Percentiles rank a stretch among this genome's conserved stretches.
Conservation (phyloP, 2,888 invertebrate genomes). For the Caenorhabditis afra region DNA sequence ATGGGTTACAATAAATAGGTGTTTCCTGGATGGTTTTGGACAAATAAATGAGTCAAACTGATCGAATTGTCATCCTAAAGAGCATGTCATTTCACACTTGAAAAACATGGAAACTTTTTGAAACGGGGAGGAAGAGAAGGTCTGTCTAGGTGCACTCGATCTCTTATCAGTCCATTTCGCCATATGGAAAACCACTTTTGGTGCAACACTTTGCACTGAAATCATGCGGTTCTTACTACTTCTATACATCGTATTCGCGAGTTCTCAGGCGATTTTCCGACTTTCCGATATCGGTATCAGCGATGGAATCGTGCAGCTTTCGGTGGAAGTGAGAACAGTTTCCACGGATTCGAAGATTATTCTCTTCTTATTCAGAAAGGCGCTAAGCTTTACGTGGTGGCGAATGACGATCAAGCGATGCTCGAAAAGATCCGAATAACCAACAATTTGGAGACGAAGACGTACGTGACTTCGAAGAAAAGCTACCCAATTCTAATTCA, state of each 20-base stretch:
- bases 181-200: too few relatives aligned
- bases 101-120: too few relatives aligned
- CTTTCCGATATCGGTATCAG: not conserved
- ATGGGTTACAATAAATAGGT: constrained; percentile 9
- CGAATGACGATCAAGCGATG: not conserved
- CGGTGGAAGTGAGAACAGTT: not conserved
- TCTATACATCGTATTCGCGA: not conserved
- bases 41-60: constrained; percentile 28
- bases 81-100: not conserved
- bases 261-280: not conserved
- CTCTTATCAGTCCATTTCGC: not conserved
- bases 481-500: not conserved
- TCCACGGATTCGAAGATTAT: not conserved
- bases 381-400: constrained; percentile 12
- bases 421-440: constrained; percentile 23
- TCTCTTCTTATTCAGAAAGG: constrained; percentile 14
- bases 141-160: too few relatives aligned
- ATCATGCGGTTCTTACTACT: not conserved
- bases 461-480: not conserved
- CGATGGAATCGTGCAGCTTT: not conserved
- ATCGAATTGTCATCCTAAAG: constrained; percentile 8
- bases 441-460: constrained; percentile 1
- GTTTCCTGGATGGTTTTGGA: not conserved
- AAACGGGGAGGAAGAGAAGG: too few relatives aligned
- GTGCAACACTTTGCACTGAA: too few relatives aligned